Conservation (phyloP, 2,797 vertebrate genomes). For the Alcedo atthis region DNA sequence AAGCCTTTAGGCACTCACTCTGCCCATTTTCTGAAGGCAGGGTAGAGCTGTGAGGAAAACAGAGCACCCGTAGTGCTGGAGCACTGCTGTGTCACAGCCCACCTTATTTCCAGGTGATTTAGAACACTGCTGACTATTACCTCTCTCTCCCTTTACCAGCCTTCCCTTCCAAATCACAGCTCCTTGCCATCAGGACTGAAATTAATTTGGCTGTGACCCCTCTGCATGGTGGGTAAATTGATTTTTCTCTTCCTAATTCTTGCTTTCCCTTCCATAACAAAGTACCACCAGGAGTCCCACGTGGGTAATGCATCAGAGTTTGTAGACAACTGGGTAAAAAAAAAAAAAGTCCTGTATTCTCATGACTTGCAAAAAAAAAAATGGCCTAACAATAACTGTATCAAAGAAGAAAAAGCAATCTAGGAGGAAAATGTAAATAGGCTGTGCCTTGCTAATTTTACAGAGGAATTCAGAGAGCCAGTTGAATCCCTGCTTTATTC, state of each 20-base stretch:
- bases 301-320: constrained; percentile 27
- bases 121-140: constrained; percentile 46
- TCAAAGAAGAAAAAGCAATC: neutral
- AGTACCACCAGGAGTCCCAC: constrained; percentile 27
- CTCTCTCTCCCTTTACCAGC: neutral
- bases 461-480: neutral
- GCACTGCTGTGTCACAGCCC: neutral
- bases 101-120: constrained; percentile 17
- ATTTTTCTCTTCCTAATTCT: constrained; percentile 61
- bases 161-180: constrained; percentile 8
- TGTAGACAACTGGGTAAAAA: constrained; percentile 13
- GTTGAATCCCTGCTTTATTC: neutral
- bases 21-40: constrained; percentile 47
- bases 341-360: neutral
- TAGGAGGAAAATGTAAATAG: neutral
- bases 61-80: neutral
- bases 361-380: constrained; percentile 32
- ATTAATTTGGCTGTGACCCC: constrained; percentile 53
- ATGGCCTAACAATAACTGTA: neutral
- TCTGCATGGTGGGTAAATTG: constrained; percentile 36
- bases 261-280: constrained; percentile 55
- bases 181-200: constrained; percentile 10
- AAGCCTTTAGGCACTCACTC: constrained; percentile 5
- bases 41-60: constrained; percentile 31
- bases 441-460: neutral